Evolutionary conservation across 2,113 vertebrate genomes (phyloP).

Genomic region (Syrrhaptes paradoxus): DNA sequence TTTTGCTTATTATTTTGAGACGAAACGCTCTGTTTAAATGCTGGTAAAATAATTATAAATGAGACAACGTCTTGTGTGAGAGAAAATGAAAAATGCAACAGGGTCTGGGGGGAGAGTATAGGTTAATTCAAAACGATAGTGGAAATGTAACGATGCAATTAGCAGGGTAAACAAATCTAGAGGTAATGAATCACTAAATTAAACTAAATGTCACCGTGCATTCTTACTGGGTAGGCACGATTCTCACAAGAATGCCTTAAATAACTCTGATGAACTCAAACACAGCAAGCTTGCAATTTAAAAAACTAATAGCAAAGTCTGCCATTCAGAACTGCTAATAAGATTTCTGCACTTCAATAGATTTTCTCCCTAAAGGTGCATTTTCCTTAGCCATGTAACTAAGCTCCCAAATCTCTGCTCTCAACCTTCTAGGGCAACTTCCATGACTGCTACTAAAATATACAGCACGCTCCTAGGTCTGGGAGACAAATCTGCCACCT

Average conservation of each 20-base stretch:
- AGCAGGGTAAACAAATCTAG: constrained; percentile 26
- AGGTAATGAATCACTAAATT: constrained; percentile 24
- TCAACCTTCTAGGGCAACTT: not conserved
- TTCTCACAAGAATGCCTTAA: constrained; percentile 11
- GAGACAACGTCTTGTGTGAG: not conserved
- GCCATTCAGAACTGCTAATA: not conserved
- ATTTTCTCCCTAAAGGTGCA: constrained; percentile 5
- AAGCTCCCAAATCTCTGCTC: not conserved
- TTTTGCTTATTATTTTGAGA: not conserved
- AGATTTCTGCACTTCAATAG: constrained; percentile 19
- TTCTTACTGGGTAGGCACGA: not conserved
- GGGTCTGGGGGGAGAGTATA: not conserved
- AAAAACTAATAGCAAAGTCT: not conserved
- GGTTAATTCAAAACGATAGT: not conserved
- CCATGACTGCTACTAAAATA: not conserved
- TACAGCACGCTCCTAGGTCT: not conserved
- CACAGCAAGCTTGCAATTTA: not conserved
- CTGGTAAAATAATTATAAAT: constrained; percentile 15
- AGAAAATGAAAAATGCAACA: constrained; percentile 23
- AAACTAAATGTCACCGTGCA: constrained; percentile 14
- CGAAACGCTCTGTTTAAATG: not conserved
- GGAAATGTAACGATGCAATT: constrained; percentile 20
- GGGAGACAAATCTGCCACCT: not conserved
- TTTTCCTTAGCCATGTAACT: not conserved
- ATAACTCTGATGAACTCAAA: not conserved